Conservation (phyloP, 2,113 vertebrate species). For the Paracanthobrama guichenoti region DNA sequence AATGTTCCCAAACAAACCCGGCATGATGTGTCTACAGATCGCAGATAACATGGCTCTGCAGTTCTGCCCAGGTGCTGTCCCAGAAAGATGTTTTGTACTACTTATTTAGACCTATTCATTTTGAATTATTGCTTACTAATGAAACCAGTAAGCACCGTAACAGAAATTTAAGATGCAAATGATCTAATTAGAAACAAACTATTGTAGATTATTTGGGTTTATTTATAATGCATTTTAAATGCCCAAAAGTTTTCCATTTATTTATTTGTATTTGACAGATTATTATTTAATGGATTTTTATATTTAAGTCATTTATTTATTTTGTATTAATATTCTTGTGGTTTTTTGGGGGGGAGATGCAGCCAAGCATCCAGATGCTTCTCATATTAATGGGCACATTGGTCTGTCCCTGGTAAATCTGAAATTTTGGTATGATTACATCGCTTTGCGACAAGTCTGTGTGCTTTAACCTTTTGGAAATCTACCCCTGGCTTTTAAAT, state of each 20-base stretch:
- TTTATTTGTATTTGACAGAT: not conserved
- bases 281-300: not conserved
- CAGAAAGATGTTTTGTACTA: not conserved
- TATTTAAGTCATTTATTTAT: not conserved
- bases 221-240: not conserved
- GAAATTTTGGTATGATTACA: not conserved
- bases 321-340: not conserved
- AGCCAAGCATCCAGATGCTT: not conserved
- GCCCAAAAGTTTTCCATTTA: not conserved
- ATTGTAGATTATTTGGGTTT: not conserved
- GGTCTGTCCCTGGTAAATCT: not conserved
- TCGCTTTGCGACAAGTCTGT: not conserved
- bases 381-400: not conserved
- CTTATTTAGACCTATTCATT: not conserved
- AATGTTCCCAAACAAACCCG: conserved; percentile 63
- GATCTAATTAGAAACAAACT: not conserved
- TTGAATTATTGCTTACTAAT: not conserved
- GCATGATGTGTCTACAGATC: conserved; percentile 70
- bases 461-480: conserved; percentile 11
- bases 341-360: not conserved
- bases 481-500: not conserved
- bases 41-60: conserved; percentile 52
- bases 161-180: not conserved
- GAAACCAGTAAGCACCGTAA: not conserved
- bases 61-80: not conserved